These are phyloP conservation scores for Drosophila lutescens DNA, from an alignment of 2,888 invertebrate genomes.

Conservation along the genomic window DNA sequence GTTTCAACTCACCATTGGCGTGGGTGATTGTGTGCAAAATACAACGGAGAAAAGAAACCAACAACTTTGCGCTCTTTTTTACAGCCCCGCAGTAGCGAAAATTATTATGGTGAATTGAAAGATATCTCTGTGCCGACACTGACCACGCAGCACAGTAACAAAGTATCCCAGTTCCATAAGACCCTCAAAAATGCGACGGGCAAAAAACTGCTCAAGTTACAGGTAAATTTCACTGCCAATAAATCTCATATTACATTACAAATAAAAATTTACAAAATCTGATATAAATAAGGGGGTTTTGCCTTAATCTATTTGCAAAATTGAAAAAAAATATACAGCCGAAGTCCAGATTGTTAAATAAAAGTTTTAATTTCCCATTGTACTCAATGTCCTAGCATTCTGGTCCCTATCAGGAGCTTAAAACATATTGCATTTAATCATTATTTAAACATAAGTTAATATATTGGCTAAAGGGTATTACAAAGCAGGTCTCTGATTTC, in stretches of 20 bases:
- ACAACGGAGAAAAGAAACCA: slow-evolving; percentile 18
- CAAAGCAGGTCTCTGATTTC: not conserved
- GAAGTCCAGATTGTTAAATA: not conserved
- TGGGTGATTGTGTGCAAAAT: slow-evolving; percentile 27
- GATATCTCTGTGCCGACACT: slow-evolving; percentile 95
- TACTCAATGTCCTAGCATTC: no score
- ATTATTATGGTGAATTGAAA: slow-evolving; percentile 94
- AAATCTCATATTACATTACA: not conserved
- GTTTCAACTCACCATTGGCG: slow-evolving; percentile 81
- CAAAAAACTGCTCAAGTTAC: slow-evolving; percentile 92
- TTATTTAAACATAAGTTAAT: not conserved
- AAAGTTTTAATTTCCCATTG: not conserved
- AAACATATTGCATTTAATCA: not conserved
- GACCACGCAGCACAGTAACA: slow-evolving; percentile 94
- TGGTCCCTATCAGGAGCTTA: not conserved
- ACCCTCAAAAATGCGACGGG: slow-evolving; percentile 94
- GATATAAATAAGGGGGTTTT: no score
- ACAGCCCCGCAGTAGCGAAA: slow-evolving; percentile 87
- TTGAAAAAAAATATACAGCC: not conserved
- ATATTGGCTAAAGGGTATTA: not conserved
- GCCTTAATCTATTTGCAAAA: not conserved
- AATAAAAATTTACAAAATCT: not conserved
- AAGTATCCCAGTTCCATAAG: slow-evolving; percentile 98
- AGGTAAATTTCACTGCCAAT: slow-evolving; percentile 86
- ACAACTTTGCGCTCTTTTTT: slow-evolving; percentile 71